Evolutionary conservation across 1,140 invertebrate species (phyloP), one percentile per base, ranked within the genome.

Genomic region (Caenorhabditis remanei): DNA sequence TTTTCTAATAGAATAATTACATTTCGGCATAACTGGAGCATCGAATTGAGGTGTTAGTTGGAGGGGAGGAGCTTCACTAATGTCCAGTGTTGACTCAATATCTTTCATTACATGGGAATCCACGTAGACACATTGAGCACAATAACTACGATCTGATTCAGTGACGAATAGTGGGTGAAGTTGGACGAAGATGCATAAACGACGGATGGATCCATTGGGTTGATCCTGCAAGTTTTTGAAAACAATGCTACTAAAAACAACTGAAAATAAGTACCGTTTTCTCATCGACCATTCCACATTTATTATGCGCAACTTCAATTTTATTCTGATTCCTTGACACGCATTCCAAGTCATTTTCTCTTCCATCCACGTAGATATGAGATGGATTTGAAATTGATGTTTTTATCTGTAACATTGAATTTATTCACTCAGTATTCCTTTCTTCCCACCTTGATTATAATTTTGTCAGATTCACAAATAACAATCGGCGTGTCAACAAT

Each of bases 121-220:
- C 90, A 93, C 90, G 56, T 92, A 92, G 43, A 92, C 91, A 75
- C 91, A 92, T 88, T 92, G 91, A 61, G 92, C 91, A 83, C 91
- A 92, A 53, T 92, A 92, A 46, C 88, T 92, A 50, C 92, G 88
- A 84, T 92, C 91, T 32, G 91, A 90, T 55, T 92, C 91, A 21
- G 91, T 92, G 21, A 92, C 91, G 58, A 92, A 92, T n/a, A 92
- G 67, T 14, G 91, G 91, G 90, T 92, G 91, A 21, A 92, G 91
- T 75, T 91, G 90, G 13, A 92, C 91, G 19, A 89, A 48, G 19
- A 88, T 65, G 50, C 87, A 92, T 24, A 92, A 89, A 32, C 91
- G 87, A 63, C 92, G 92, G 86, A 92, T 92, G 41, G 87, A 87
- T 24, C 91, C 91, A n/a, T 84, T 84, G 19, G 91, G 91, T 55